These are phyloP conservation scores for Cairina moschata DNA, from an alignment of 2,113 vertebrate species.

Conservation along the genomic window DNA sequence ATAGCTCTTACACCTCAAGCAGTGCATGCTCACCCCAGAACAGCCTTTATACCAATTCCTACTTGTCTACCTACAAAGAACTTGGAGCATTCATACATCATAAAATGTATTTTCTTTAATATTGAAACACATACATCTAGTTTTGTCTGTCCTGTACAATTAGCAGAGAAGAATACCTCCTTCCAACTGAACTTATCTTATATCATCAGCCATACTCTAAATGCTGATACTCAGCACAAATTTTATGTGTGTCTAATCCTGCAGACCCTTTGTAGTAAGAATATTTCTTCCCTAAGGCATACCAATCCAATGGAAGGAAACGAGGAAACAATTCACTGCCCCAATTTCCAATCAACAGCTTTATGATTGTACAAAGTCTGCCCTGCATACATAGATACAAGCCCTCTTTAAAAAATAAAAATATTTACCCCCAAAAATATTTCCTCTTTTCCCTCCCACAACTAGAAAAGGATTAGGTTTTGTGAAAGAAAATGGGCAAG, in stretches of 20 bases:
- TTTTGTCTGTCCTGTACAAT: neutral
- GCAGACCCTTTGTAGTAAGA: neutral
- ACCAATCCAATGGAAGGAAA: neutral
- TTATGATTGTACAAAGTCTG: neutral
- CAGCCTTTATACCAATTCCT: neutral
- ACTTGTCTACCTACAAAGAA: neutral
- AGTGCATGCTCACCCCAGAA: neutral
- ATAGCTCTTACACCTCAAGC: neutral
- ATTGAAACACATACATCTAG: neutral
- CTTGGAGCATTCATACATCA: neutral
- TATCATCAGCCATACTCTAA: neutral
- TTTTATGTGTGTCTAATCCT: neutral
- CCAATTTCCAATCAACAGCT: neutral
- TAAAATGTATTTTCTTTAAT: neutral
- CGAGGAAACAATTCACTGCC: neutral
- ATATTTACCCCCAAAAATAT: neutral
- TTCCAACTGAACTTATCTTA: neutral
- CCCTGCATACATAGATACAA: neutral
- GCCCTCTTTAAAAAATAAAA: neutral
- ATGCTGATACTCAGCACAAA: neutral
- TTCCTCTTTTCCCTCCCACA: neutral
- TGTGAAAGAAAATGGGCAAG: slow-evolving; percentile 44
- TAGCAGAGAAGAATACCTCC: neutral
- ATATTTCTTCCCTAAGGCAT: neutral
- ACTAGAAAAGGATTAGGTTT: slow-evolving; percentile 34